Conservation (phyloP, 2,113 vertebrate species). For the Corvus moneduloides region DNA sequence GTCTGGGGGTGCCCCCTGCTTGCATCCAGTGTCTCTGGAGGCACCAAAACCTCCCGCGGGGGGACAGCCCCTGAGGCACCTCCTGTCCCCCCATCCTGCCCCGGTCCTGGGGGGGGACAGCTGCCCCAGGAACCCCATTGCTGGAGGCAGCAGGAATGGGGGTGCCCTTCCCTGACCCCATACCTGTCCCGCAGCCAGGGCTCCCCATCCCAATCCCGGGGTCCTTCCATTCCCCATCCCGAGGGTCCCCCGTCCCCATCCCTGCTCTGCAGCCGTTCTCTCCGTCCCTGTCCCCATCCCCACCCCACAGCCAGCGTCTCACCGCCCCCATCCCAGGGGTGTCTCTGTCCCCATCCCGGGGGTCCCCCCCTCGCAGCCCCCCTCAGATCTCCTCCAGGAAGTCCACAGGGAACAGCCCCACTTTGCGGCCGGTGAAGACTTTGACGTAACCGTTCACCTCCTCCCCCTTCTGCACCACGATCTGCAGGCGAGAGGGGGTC, state of each 20-base stretch:
- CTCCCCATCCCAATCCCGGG: neutral
- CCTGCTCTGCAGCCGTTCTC: neutral
- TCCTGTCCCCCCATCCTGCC: neutral
- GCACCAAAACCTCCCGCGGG: neutral
- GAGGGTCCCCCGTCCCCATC: neutral
- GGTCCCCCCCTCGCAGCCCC: neutral
- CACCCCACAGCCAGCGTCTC: neutral
- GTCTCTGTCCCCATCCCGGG: neutral
- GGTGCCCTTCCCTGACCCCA: neutral
- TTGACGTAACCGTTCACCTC: slow-evolving; percentile 93
- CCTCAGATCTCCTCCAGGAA: slow-evolving; percentile 88
- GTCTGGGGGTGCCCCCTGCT: neutral
- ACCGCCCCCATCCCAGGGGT: neutral
- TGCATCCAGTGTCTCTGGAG: neutral
- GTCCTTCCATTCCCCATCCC: neutral
- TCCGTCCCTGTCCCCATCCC: neutral
- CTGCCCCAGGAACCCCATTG: neutral
- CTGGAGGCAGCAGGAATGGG: neutral
- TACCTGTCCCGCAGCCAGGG: neutral
- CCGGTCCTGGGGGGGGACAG: neutral
- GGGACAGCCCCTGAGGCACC: neutral
- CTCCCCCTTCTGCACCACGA: slow-evolving; percentile 96
- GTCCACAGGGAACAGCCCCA: slow-evolving; percentile 91
- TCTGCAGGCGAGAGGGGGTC: slow-evolving; percentile 56
- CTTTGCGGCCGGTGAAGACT: slow-evolving; percentile 94